Conservation (phyloP, 2,797 vertebrate species). For the Esox lucius region DNA sequence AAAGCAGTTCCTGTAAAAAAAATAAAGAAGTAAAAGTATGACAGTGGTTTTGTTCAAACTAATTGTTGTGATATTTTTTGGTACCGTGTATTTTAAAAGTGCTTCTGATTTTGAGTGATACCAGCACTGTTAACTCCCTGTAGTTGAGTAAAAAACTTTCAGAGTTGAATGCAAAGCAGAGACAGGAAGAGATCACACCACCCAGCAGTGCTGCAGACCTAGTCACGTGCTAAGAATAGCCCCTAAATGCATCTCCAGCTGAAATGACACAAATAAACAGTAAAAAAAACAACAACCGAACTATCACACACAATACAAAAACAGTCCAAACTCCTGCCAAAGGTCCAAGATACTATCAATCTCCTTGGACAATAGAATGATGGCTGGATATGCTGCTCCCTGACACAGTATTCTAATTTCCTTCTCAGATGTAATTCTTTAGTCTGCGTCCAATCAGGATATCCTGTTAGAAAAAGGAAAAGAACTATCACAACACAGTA, state of each 20-base stretch:
- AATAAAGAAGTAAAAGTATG: background rate
- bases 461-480: background rate
- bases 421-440: conserved; percentile 16
- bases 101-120: background rate
- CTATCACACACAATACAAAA: conserved; percentile 13
- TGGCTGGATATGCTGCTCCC: background rate
- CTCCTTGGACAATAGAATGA: conserved; percentile 27
- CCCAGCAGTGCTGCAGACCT: too few species aligned
- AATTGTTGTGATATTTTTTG: background rate
- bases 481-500: conserved; percentile 3
- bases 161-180: background rate
- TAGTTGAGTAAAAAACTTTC: background rate
- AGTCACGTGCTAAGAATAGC: background rate
- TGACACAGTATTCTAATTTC: background rate
- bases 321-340: conserved; percentile 1
- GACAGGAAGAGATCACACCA: background rate
- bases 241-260: conserved; percentile 1
- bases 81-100: background rate
- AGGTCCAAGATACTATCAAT: conserved; percentile 27
- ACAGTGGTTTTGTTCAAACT: background rate
- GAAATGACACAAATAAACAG: background rate
- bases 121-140: background rate
- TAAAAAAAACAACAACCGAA: background rate
- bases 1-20: background rate
- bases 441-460: conserved; percentile 14